These are phyloP conservation scores for Sminthurinus aureus DNA, from an alignment of 2,888 invertebrate species.

Conservation along the genomic window DNA sequence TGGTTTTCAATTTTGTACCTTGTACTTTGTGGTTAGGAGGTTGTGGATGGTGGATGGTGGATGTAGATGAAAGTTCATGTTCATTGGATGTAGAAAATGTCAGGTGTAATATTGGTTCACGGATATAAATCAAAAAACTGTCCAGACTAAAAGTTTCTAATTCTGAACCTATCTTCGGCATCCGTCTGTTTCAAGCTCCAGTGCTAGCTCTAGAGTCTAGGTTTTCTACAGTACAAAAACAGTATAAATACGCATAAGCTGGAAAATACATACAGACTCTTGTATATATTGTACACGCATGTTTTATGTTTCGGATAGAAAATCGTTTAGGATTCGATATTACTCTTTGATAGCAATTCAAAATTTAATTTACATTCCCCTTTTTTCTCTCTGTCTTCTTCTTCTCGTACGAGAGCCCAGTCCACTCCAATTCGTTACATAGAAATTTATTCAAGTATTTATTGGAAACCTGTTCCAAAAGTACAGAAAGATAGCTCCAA, in stretches of 20 bases:
- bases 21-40: neutral
- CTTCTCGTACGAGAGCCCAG: too few species aligned
- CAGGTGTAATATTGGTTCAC: conserved; percentile 37
- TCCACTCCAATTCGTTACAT: too few species aligned
- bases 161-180: neutral
- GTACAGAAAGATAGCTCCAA: too few species aligned
- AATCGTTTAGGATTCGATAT: neutral
- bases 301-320: too few species aligned
- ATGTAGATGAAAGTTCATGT: conserved; percentile 1
- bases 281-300: too few species aligned
- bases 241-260: too few species aligned
- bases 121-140: conserved; percentile 35
- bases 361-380: neutral
- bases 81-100: conserved; percentile 21
- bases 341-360: conserved; percentile 5
- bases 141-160: conserved; percentile 31
- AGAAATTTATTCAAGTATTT: too few species aligned
- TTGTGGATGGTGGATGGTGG: neutral
- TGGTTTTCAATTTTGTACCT: neutral
- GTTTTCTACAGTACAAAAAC: too few species aligned
- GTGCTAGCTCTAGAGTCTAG: too few species aligned
- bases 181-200: neutral
- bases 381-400: neutral
- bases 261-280: too few species aligned
- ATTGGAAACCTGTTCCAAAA: neutral